Conservation (phyloP, 2,888 invertebrate genomes). For the Notodonta ziczac region DNA sequence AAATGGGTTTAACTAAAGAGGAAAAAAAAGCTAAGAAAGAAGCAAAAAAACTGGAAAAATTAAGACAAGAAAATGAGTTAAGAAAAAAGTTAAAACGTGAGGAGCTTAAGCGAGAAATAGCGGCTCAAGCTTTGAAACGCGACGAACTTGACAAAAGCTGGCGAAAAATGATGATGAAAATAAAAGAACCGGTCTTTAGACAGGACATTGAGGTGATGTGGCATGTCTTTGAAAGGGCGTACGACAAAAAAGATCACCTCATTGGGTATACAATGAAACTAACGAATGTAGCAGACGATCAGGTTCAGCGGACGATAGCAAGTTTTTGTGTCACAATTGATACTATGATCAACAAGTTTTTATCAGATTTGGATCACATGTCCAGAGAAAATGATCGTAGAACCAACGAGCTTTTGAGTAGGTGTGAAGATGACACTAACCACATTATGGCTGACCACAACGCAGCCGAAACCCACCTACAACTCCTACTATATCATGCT, state of each 20-base stretch:
- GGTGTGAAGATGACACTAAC: conserved; percentile 52
- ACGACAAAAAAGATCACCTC: conserved; percentile 85
- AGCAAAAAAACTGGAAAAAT: conserved; percentile 63
- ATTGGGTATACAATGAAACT: conserved; percentile 84
- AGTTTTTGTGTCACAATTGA: conserved; percentile 87
- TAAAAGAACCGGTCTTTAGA: conserved; percentile 71
- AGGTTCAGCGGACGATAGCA: conserved; percentile 86
- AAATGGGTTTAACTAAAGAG: conserved; percentile 66
- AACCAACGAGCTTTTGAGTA: conserved; percentile 53
- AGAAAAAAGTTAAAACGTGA: conserved; percentile 58
- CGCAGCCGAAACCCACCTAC: conserved; percentile 72
- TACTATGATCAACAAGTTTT: conserved; percentile 81
- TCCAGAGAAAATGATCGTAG: conserved; percentile 59
- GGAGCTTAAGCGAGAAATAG: conserved; percentile 67
- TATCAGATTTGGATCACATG: conserved; percentile 62
- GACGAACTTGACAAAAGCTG: conserved; percentile 65
- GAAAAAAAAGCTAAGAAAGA: conserved; percentile 70
- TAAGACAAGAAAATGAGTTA: conserved; percentile 53
- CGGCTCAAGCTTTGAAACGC: conserved; percentile 56
- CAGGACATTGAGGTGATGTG: conserved; percentile 73
- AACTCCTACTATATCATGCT: conserved; percentile 66
- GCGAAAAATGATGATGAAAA: conserved; percentile 69
- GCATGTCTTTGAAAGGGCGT: conserved; percentile 79
- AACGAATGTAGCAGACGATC: conserved; percentile 85
- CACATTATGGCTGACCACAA: conserved; percentile 59